These are phyloP conservation scores for Drosophila neotestacea DNA, from an alignment of 2,888 invertebrate species.

Conservation along the genomic window DNA sequence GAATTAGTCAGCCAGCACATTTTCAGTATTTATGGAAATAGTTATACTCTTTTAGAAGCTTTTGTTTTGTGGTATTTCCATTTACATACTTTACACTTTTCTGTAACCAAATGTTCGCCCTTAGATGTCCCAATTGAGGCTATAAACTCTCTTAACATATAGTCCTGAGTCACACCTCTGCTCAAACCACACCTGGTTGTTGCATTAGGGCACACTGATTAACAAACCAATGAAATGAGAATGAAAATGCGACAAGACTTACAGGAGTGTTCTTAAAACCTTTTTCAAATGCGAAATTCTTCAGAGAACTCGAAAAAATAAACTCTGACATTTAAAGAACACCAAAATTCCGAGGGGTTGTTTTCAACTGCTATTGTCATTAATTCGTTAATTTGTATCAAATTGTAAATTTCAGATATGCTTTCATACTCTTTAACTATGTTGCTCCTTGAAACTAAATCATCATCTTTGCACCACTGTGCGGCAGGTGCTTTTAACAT, in stretches of 20 bases:
- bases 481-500: conserved; percentile 50
- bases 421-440: neutral
- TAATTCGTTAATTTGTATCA: no score
- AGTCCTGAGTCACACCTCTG: conserved; percentile 16
- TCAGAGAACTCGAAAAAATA: neutral
- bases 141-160: conserved; percentile 24
- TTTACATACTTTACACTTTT: conserved; percentile 10
- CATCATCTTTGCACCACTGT: conserved; percentile 28
- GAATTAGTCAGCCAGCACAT: conserved; percentile 33
- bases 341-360: no score
- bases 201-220: conserved; percentile 31
- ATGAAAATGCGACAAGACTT: neutral
- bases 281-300: no score
- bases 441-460: neutral
- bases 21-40: conserved; percentile 1
- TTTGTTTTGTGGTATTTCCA: conserved; percentile 32
- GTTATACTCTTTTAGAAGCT: conserved; percentile 8
- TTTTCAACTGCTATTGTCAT: no score
- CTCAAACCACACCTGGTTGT: conserved; percentile 3
- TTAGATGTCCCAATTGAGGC: conserved; percentile 4
- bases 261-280: no score
- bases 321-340: neutral
- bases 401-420: neutral
- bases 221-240: neutral
- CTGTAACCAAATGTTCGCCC: conserved; percentile 6